phyloP scores from a whole-genome alignment of 2,888 invertebrate genomes.

The Deroplatys truncata region DNA sequence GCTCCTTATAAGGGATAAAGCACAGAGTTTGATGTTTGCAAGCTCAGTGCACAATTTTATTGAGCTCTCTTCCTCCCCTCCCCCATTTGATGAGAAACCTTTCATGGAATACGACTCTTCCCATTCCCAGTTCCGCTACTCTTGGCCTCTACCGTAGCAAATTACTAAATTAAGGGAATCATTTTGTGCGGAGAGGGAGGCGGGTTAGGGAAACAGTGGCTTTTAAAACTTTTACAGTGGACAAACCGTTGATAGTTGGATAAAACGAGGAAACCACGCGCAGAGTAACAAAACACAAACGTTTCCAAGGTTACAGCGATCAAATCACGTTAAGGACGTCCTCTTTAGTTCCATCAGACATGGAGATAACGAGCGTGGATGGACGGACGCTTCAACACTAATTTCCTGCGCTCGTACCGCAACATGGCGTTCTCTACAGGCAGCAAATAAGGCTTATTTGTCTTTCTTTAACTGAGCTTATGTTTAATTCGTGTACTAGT shows the following conservation, averaged over 20 bases:
- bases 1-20: background rate
- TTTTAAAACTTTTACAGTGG: background rate
- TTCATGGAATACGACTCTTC: background rate
- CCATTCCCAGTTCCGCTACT: background rate
- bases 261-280: slow-evolving; percentile 35
- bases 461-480: background rate
- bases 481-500: too few relatives aligned
- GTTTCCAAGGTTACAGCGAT: slow-evolving; percentile 9
- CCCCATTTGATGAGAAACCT: background rate
- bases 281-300: slow-evolving; percentile 21
- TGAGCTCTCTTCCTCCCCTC: background rate
- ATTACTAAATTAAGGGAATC: background rate
- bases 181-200: background rate
- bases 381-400: background rate
- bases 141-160: background rate
- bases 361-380: background rate
- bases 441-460: background rate
- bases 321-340: slow-evolving; percentile 2
- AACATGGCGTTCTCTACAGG: background rate
- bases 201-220: background rate
- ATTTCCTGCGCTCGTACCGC: background rate
- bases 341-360: background rate
- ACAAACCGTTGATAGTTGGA: background rate
- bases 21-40: background rate
- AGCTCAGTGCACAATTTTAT: background rate